Conservation (phyloP, 2,113 vertebrate species). For the Hymenochirus boettgeri region DNA sequence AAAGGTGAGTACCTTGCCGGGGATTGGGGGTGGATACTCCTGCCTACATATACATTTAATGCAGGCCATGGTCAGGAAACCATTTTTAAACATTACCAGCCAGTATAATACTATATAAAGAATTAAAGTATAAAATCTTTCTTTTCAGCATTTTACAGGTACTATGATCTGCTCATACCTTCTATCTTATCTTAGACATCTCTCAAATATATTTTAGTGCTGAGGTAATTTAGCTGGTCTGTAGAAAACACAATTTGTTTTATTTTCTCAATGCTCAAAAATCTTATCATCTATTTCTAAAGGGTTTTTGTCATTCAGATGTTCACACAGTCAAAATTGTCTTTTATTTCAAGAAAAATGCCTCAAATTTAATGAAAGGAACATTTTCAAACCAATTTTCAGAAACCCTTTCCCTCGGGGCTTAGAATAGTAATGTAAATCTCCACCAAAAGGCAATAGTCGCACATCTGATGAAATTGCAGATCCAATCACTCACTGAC, state of each 20-base stretch:
- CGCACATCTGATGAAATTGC: constrained; percentile 50
- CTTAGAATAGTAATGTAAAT: constrained; percentile 53
- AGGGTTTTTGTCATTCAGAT: constrained; percentile 45
- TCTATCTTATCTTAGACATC: constrained; percentile 25
- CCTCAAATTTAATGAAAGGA: constrained; percentile 54
- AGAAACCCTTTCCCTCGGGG: constrained; percentile 52
- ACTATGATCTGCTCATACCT: constrained; percentile 19
- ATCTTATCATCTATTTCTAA: constrained; percentile 50
- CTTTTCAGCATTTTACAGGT: too few species aligned
- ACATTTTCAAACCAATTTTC: constrained; percentile 55
- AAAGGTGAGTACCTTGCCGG: too few species aligned
- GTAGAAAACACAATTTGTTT: constrained; percentile 47
- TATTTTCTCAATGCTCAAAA: constrained; percentile 46
- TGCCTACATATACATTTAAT: too few species aligned
- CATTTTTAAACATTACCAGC: too few species aligned
- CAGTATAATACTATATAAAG: too few species aligned
- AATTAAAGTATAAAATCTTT: too few species aligned
- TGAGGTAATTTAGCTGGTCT: constrained; percentile 48
- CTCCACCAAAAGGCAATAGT: constrained; percentile 52
- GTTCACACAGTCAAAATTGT: constrained; percentile 40
- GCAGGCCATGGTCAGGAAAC: too few species aligned
- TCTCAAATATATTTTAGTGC: constrained; percentile 48
- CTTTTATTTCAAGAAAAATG: constrained; percentile 55
- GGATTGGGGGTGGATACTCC: too few species aligned
- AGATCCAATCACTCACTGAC: constrained; percentile 49